Evolutionary conservation across 2,888 invertebrate species (phyloP).

Genomic region (Sepioteuthis lessoniana): DNA sequence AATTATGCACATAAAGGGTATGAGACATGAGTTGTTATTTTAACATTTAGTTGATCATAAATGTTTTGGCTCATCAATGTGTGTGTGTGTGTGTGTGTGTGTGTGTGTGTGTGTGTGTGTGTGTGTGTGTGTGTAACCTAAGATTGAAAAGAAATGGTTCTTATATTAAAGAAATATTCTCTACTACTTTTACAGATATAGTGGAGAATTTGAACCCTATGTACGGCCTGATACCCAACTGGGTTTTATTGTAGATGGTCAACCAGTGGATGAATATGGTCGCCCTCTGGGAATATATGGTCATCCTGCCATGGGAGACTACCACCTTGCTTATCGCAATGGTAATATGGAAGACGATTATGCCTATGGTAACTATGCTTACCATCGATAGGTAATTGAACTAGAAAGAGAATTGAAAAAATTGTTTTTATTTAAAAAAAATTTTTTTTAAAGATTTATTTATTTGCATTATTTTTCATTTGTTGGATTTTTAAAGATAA

Average conservation of each 20-base stretch:
- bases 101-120: no score
- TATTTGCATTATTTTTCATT: constrained; percentile 25
- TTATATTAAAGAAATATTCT: not conserved
- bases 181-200: constrained; percentile 57
- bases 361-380: constrained; percentile 53
- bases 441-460: constrained; percentile 14
- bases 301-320: constrained; percentile 53
- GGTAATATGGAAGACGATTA: constrained; percentile 55
- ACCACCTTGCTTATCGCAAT: constrained; percentile 39
- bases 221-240: constrained; percentile 70
- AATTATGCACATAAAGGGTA: no score
- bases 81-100: no score
- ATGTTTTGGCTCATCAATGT: no score
- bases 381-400: constrained; percentile 54
- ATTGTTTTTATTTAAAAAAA: not conserved
- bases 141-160: not conserved
- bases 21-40: no score
- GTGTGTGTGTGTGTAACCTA: no score
- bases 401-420: constrained; percentile 11
- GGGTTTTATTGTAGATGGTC: constrained; percentile 69
- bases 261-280: constrained; percentile 63
- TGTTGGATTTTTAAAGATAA: not conserved
- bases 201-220: constrained; percentile 71
- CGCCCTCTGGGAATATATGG: constrained; percentile 59
- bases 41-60: no score